A percentile compares a stretch with the other conserved stretches of the same genome.
phyloP scores from a whole-genome alignment of 2,797 vertebrate genomes.

The Poecilia velifera region DNA sequence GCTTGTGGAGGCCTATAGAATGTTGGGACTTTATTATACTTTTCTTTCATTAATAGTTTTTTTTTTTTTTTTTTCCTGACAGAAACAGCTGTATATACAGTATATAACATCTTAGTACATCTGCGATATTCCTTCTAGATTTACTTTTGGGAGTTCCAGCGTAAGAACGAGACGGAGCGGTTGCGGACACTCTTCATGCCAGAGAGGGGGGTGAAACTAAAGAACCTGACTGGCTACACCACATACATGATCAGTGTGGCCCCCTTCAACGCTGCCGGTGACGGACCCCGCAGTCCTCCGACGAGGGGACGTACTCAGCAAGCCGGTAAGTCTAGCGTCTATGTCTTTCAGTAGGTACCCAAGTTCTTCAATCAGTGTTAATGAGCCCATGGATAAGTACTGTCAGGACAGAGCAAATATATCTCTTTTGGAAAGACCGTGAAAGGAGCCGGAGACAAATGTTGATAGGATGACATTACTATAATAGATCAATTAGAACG shows the following conservation, averaged over 20 bases:
- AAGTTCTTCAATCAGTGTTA: not conserved
- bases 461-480: constrained; percentile 20
- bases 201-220: constrained; percentile 89
- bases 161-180: constrained; percentile 85
- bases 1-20: not conserved
- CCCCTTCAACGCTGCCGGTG: constrained; percentile 93
- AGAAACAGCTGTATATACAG: not conserved
- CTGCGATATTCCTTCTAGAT: constrained; percentile 78
- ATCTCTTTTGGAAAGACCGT: constrained; percentile 4
- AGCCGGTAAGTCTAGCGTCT: constrained; percentile 83
- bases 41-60: not conserved
- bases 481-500: constrained; percentile 44
- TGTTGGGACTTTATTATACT: not conserved
- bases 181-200: constrained; percentile 94
- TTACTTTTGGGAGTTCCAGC: constrained; percentile 92
- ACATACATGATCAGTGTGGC: constrained; percentile 92
- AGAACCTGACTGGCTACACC: constrained; percentile 96
- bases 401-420: constrained; percentile 28
- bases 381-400: not conserved
- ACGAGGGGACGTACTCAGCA: constrained; percentile 90
- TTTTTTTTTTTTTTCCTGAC: not conserved
- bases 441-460: constrained; percentile 32
- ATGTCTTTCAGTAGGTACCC: not conserved
- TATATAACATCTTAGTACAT: constrained; percentile 30
- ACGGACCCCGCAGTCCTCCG: constrained; percentile 88